phyloP scores from a whole-genome alignment of 2,888 invertebrate species.

The Andrena marginata region DNA sequence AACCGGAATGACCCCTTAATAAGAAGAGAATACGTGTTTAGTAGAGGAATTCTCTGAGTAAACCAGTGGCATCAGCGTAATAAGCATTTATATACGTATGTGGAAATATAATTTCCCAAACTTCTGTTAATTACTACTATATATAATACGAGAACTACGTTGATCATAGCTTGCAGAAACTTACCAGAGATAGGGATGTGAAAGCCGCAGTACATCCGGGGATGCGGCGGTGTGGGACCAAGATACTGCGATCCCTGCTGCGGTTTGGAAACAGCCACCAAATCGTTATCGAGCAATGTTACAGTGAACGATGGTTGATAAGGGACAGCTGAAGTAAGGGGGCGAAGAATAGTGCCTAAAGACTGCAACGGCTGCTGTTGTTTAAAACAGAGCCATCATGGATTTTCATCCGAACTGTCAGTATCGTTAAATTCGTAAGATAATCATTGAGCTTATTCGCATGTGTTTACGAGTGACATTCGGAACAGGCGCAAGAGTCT shows the following conservation, averaged over 20 bases:
- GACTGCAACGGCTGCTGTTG: constrained; percentile 82
- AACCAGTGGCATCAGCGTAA: too few species aligned
- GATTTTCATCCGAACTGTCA: constrained; percentile 83
- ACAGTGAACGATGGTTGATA: constrained; percentile 82
- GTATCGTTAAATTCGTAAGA: constrained; percentile 76
- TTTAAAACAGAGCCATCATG: constrained; percentile 83
- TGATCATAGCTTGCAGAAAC: constrained; percentile 22
- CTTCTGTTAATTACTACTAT: neutral
- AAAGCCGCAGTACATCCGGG: constrained; percentile 83
- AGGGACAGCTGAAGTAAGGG: constrained; percentile 78
- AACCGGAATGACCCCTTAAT: too few species aligned
- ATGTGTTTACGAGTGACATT: constrained; percentile 53
- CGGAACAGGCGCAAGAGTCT: constrained; percentile 22
- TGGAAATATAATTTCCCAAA: neutral
- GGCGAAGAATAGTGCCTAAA: constrained; percentile 81
- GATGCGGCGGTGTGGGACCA: constrained; percentile 76
- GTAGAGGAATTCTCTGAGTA: too few species aligned
- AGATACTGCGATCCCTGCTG: constrained; percentile 82
- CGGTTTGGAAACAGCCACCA: constrained; percentile 82
- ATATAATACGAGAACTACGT: neutral
- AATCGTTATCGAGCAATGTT: constrained; percentile 82
- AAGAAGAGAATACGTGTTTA: too few species aligned
- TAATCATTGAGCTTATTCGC: constrained; percentile 59
- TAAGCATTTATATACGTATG: neutral
- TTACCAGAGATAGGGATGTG: constrained; percentile 86